phyloP scores from a whole-genome alignment of 2,797 vertebrate genomes.

The Myotis daubentonii region DNA sequence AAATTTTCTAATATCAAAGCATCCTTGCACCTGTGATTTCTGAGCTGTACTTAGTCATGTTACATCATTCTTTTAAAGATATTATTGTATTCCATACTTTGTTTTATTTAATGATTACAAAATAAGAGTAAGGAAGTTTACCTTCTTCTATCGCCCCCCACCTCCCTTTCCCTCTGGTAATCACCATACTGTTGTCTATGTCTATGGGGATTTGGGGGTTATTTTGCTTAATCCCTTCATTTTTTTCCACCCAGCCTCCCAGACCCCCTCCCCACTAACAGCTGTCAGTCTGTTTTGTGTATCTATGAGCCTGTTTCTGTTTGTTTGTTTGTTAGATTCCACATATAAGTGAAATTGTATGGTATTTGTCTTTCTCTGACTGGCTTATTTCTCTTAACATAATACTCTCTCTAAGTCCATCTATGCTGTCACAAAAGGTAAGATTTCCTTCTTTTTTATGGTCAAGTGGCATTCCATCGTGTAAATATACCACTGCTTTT shows the following conservation, averaged over 20 bases:
- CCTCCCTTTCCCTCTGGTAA: not conserved
- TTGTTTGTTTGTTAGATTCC: not conserved
- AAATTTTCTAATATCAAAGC: not conserved
- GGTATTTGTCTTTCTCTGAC: not conserved
- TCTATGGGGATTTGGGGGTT: not conserved
- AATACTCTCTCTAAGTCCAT: not conserved
- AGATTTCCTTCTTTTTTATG: not conserved
- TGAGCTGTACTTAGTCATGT: not conserved
- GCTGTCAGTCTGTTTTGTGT: not conserved
- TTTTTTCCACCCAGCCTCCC: not conserved
- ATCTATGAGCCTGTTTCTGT: not conserved
- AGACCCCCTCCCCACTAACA: not conserved
- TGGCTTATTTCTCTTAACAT: not conserved
- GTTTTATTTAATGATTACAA: not conserved
- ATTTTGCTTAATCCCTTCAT: not conserved
- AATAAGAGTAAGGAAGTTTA: not conserved
- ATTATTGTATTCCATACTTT: not conserved
- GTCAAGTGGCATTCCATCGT: not conserved
- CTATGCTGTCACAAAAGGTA: not conserved
- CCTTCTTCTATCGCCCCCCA: not conserved
- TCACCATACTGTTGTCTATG: not conserved
- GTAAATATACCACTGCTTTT: not conserved
- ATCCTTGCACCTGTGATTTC: not conserved
- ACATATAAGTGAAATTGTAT: not conserved
- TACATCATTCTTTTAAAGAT: not conserved